Percentiles rank a stretch among this genome's conserved stretches.
Conservation (phyloP, 2,888 invertebrate genomes). For the Carabus problematicus region DNA sequence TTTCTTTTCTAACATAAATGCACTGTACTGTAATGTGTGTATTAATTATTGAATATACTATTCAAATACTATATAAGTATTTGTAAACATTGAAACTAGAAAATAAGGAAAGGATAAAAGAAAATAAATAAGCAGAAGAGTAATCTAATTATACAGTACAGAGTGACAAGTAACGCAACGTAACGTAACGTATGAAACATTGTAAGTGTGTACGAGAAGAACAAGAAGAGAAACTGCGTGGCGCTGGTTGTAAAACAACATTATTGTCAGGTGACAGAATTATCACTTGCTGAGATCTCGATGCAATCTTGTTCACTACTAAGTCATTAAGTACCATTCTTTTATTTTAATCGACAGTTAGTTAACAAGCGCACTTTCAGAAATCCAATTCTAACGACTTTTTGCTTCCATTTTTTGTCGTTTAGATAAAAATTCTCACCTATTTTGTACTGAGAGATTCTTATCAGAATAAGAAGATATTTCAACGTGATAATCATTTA, state of each 20-base stretch:
- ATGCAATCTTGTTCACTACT: conserved; percentile 9
- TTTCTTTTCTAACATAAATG: no score
- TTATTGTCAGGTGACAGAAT: conserved; percentile 16
- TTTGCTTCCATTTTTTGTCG: neutral
- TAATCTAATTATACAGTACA: conserved; percentile 3
- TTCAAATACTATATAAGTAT: no score
- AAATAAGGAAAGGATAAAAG: neutral
- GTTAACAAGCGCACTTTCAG: conserved; percentile 35
- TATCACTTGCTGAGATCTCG: conserved; percentile 5
- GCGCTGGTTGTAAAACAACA: conserved; percentile 3
- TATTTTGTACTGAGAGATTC: conserved; percentile 7
- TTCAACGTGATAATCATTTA: no score
- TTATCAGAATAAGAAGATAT: neutral
- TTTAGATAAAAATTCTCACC: conserved; percentile 3
- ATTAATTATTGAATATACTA: no score
- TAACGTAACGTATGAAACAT: neutral
- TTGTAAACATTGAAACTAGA: no score
- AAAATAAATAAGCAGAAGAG: neutral
- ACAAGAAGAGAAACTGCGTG: conserved; percentile 5
- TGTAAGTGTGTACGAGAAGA: neutral
- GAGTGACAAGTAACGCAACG: conserved; percentile 5
- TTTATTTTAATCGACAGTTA: conserved; percentile 40
- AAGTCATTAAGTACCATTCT: conserved; percentile 36
- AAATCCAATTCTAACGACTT: conserved; percentile 30
- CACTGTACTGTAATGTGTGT: no score